Evolutionary conservation across 1,140 invertebrate genomes (phyloP).

Genomic region (Arion vulgaris): DNA sequence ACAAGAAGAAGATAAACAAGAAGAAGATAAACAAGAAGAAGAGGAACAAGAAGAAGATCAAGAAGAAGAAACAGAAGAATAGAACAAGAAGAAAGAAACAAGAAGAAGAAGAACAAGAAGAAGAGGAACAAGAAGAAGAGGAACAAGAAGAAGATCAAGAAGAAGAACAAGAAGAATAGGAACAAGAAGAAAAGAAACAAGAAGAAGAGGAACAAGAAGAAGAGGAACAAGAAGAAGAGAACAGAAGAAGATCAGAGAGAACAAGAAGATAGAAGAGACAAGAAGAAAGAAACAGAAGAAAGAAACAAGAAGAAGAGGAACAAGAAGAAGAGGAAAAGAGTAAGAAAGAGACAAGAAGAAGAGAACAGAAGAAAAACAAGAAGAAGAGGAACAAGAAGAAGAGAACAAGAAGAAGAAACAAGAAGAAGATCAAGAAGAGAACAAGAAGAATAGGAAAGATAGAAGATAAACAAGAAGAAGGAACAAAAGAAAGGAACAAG

Average conservation of each 20-base stretch:
- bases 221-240: slow-evolving; percentile 14
- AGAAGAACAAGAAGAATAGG: not conserved
- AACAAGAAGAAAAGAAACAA: slow-evolving; percentile 6
- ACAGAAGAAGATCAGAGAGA: not conserved
- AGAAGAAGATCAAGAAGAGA: too few species aligned
- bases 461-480: not conserved
- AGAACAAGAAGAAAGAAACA: too few species aligned
- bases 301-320: not conserved
- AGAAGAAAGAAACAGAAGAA: not conserved
- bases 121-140: not conserved
- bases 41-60: slow-evolving; percentile 15
- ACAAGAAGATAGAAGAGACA: not conserved
- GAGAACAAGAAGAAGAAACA: too few species aligned
- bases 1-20: too few species aligned
- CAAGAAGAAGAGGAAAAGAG: slow-evolving; percentile 2
- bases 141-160: not conserved
- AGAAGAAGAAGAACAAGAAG: not conserved
- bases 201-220: slow-evolving; percentile 17
- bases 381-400: too few species aligned
- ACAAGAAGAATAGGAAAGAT: too few species aligned
- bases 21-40: too few species aligned
- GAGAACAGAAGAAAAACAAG: too few species aligned
- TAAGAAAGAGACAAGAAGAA: not conserved
- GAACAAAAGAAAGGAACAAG: not conserved
- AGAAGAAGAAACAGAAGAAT: not conserved